Conservation (phyloP, 2,113 vertebrate species). For the Hippolais icterina region DNA sequence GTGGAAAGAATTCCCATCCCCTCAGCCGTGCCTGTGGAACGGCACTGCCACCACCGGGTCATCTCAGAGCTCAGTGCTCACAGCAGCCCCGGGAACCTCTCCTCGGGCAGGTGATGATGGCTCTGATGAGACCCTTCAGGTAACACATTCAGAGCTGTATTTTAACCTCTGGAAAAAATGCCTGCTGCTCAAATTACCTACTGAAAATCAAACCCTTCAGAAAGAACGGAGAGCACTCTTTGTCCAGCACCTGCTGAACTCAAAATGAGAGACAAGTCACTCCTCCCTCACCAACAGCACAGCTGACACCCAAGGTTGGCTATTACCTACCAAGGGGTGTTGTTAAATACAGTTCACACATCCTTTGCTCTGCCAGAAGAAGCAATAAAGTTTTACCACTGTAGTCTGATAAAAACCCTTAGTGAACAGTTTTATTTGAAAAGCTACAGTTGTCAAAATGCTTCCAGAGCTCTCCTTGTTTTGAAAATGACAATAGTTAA, state of each 20-base stretch:
- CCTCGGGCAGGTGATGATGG: background rate
- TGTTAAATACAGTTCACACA: background rate
- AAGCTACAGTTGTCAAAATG: background rate
- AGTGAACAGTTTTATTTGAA: background rate
- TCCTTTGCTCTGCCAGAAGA: background rate
- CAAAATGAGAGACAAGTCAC: background rate
- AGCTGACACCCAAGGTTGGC: background rate
- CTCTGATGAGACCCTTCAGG: background rate
- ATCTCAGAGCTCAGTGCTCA: background rate
- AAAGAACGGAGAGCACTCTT: rapidly evolving
- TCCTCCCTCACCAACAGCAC: background rate
- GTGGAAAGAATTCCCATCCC: background rate
- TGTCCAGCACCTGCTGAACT: background rate
- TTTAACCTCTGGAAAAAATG: background rate
- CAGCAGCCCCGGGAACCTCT: background rate
- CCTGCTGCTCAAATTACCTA: background rate
- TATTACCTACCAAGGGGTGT: background rate
- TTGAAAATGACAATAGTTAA: background rate
- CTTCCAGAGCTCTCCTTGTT: background rate
- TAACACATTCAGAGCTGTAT: background rate
- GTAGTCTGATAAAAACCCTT: background rate
- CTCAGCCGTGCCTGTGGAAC: background rate
- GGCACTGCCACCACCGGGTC: background rate
- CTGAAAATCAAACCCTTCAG: background rate
- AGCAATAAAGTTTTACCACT: background rate